Percentiles rank a stretch among this genome's conserved stretches.
Evolutionary conservation across 2,113 vertebrate genomes (phyloP).

Genomic region (Sorex fumeus): DNA sequence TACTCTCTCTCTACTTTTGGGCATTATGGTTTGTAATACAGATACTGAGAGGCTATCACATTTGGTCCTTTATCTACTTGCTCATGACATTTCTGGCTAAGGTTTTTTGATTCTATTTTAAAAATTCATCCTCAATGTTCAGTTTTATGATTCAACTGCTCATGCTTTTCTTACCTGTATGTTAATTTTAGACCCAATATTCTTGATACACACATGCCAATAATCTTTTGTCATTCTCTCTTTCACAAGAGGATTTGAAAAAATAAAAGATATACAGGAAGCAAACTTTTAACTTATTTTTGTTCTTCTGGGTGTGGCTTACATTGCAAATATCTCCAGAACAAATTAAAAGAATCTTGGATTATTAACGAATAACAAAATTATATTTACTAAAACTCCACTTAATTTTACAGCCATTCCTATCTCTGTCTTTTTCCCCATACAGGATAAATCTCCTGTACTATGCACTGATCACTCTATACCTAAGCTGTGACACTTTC

Average conservation of each 20-base stretch:
- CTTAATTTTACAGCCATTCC: background rate
- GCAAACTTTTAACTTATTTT: no score
- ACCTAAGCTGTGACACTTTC: no score
- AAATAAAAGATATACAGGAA: background rate
- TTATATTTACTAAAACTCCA: background rate
- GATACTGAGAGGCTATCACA: no score
- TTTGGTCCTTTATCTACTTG: no score
- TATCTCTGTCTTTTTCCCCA: background rate
- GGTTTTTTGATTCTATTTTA: slow-evolving; percentile 34
- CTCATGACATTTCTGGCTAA: no score
- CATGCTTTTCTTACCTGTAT: background rate
- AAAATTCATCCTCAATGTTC: background rate
- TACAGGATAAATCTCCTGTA: no score
- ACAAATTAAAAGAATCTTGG: slow-evolving; percentile 17
- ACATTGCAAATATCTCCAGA: background rate
- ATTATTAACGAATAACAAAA: background rate
- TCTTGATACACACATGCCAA: background rate
- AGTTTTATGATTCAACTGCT: background rate
- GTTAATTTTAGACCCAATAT: background rate
- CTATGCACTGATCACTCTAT: no score
- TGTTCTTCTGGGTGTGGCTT: background rate
- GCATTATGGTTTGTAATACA: no score
- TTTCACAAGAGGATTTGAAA: slow-evolving; percentile 15
- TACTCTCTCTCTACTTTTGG: no score
- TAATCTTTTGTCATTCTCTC: background rate